These are phyloP conservation scores for Alfaro cultratus DNA, from an alignment of 2,797 vertebrate species.

Conservation along the genomic window DNA sequence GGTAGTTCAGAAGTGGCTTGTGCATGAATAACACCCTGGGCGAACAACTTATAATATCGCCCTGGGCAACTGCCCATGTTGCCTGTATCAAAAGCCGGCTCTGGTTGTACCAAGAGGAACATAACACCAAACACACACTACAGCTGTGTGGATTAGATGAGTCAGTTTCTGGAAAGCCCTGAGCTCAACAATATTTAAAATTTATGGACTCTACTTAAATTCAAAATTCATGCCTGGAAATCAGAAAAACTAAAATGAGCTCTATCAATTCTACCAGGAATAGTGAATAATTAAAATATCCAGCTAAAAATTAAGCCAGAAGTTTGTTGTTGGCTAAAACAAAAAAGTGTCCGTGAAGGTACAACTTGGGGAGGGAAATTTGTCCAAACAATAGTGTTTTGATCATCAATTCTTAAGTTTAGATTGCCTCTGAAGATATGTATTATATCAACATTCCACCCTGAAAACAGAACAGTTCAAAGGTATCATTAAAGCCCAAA, in stretches of 20 bases:
- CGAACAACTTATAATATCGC: not conserved
- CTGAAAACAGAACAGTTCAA: not conserved
- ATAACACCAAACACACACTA: not conserved
- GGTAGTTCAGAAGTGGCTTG: not conserved
- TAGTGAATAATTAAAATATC: not conserved
- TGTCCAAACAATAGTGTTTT: not conserved
- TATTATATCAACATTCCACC: not conserved
- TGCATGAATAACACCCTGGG: not conserved
- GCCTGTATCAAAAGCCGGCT: not conserved
- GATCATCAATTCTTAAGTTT: not conserved
- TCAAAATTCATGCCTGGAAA: not conserved
- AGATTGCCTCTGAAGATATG: not conserved
- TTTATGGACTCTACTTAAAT: constrained; percentile 1
- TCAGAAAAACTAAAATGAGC: not conserved
- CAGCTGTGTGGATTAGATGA: not conserved
- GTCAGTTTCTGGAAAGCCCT: constrained; percentile 1
- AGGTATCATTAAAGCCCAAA: not conserved
- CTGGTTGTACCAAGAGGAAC: not conserved
- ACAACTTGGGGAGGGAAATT: not conserved
- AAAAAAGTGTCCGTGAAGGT: not conserved
- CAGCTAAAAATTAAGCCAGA: not conserved
- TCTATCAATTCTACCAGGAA: not conserved
- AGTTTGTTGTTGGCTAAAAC: not conserved
- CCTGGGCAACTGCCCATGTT: not conserved
- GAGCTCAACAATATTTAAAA: not conserved